Conservation (phyloP, 2,888 invertebrate genomes). For the Ormia ochracea region DNA sequence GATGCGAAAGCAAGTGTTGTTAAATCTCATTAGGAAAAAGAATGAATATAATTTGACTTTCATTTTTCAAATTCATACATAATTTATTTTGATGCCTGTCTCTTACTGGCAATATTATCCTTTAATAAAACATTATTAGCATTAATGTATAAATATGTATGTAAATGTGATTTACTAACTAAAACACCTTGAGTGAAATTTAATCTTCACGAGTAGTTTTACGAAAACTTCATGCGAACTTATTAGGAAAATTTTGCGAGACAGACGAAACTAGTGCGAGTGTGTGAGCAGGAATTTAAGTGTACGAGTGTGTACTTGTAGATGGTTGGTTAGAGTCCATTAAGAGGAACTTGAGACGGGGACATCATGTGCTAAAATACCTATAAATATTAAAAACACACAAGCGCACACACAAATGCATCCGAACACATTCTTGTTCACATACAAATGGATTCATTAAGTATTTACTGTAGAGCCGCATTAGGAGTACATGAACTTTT, state of each 20-base stretch:
- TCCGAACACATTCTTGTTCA: not conserved
- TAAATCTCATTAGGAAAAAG: constrained; percentile 54
- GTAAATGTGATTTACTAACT: constrained; percentile 53
- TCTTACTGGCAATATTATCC: constrained; percentile 44
- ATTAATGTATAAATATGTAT: not conserved
- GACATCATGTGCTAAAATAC: constrained; percentile 60
- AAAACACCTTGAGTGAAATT: constrained; percentile 60
- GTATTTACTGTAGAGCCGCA: not conserved
- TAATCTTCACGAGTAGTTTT: constrained; percentile 62
- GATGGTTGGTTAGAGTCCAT: constrained; percentile 61
- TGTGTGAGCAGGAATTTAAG: not conserved
- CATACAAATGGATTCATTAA: not conserved
- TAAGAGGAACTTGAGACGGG: constrained; percentile 50
- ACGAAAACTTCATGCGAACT: constrained; percentile 1
- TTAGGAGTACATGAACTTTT: constrained; percentile 12
- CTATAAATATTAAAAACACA: constrained; percentile 59
- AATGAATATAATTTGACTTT: constrained; percentile 55
- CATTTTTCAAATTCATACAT: constrained; percentile 45
- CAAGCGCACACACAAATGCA: not conserved
- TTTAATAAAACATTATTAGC: constrained; percentile 15
- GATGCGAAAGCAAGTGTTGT: constrained; percentile 2
- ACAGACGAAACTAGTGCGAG: not conserved
- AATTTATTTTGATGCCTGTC: constrained; percentile 52
- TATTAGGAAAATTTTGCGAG: constrained; percentile 12
- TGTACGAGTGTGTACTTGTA: not conserved